Base-by-base conservation (phyloP, 2,113 vertebrate genomes). In the human region DNA sequence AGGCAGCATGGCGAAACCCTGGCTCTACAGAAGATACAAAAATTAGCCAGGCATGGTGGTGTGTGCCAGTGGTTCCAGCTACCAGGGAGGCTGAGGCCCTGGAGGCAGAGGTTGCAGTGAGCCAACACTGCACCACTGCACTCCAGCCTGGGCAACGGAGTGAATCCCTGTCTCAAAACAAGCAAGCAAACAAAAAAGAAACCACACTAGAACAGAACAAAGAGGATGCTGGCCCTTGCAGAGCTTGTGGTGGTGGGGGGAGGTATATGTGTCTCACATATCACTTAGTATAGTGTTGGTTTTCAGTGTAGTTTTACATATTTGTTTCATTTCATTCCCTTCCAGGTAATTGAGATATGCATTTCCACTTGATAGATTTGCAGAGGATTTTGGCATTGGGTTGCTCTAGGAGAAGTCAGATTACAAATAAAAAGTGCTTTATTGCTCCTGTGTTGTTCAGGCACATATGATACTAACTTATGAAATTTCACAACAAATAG, bases 361-460 rank as follows among this genome's bases (percentile, higher is more conserved):
- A 13, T 94, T 94, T 93, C 94, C 61, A 55, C 82, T 93, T 52
- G 22, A n/a, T 94, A 55, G 66, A 90, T 73, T 75, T 84, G 22
- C 55, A 87, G 66, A 92, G 88, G 57, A 92, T 97, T 88, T 82
- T 83, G 92, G 50, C 78, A 27, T 9, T 70, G 23, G 66, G 20
- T 32, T 85, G 20, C 82, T 93, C 16, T 90, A 23, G 72, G 55
- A 80, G 43, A 86, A 57, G 25, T 75, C 38, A 81, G n/a, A 85
- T 90, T 92, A 45, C 52, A 81, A 10, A 76, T 50, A 88, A 89
- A 94, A 92, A 92, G 79, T 27, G 43, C 0, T 1, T 27, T 61
- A 73, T 55, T 95, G 59, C 17, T 57, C 11, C 43, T 86, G 22
- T n/a, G 9, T 90, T 80, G 32, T 76, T 70, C 2, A 14, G 70